Evolutionary conservation across 92 coral and sea anemone species (phyloP).

Genomic region (Blastomussa wellsi): DNA sequence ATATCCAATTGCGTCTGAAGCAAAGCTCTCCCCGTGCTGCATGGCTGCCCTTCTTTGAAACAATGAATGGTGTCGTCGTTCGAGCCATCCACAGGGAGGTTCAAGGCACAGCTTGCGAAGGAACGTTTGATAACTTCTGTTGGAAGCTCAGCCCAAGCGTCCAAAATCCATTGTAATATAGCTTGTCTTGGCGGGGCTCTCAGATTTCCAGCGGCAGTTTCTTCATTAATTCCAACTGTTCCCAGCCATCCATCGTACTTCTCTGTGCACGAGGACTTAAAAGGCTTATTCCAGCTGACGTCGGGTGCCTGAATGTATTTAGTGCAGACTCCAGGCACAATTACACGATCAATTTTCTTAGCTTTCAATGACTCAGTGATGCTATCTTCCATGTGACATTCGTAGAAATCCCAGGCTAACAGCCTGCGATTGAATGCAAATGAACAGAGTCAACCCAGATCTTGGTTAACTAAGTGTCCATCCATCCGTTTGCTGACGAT

Average conservation of each 20-base stretch:
- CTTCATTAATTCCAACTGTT: too few species aligned
- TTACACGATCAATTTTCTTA: constrained; percentile 61
- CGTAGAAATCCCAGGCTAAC: constrained; percentile 67
- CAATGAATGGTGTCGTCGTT: constrained; percentile 33
- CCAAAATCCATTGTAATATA: constrained; percentile 39
- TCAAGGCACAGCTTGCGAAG: too few species aligned
- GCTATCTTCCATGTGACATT: constrained; percentile 59
- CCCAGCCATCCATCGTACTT: too few species aligned
- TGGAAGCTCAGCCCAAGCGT: constrained; percentile 41
- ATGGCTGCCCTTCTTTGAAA: constrained; percentile 42
- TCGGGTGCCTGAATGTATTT: constrained; percentile 57
- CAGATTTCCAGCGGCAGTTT: constrained; percentile 36
- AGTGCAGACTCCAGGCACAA: constrained; percentile 73
- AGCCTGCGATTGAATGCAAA: constrained; percentile 63
- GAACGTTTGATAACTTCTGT: constrained; percentile 25
- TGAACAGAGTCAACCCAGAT: constrained; percentile 64
- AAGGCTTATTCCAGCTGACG: constrained; percentile 55
- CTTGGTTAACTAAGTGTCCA: constrained; percentile 61
- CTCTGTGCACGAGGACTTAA: too few species aligned
- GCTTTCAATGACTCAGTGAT: constrained; percentile 43
- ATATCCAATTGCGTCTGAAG: constrained; percentile 33
- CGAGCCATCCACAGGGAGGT: constrained; percentile 26
- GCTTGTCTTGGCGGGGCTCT: constrained; percentile 32
- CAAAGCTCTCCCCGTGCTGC: constrained; percentile 35
- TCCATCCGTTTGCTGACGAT: constrained; percentile 63